phyloP scores from a whole-genome alignment of 2,113 vertebrate species.

The Cyphomyrus plagiostoma region DNA sequence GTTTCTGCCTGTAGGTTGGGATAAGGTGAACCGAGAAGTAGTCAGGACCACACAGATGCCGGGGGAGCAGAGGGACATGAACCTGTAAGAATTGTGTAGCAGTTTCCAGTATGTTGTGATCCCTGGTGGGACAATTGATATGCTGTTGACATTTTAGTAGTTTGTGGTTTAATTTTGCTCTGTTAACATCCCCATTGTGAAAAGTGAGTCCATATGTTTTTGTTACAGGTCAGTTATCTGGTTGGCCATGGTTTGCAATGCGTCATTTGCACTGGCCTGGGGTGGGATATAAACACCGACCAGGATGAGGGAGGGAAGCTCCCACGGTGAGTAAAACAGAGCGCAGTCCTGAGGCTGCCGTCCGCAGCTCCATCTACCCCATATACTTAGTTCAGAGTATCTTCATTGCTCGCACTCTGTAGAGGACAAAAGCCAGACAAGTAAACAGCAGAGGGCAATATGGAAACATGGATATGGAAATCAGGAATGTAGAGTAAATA shows the following conservation, averaged over 20 bases:
- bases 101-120: background rate
- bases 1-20: background rate
- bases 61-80: background rate
- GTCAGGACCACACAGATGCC: background rate
- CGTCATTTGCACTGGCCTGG: background rate
- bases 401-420: background rate
- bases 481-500: background rate
- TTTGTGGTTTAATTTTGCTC: background rate
- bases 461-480: background rate
- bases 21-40: background rate
- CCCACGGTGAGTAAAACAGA: background rate
- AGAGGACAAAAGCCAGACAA: background rate
- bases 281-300: background rate
- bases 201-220: background rate
- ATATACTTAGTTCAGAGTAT: background rate
- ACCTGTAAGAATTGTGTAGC: background rate
- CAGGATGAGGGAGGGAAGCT: background rate
- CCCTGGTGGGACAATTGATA: background rate
- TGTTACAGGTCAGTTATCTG: background rate
- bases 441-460: background rate
- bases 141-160: background rate
- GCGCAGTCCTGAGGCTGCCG: background rate
- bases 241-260: background rate
- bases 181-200: background rate
- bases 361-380: background rate